Evolutionary conservation across 2,113 vertebrate genomes (phyloP).

Genomic region (Zapornia atra): DNA sequence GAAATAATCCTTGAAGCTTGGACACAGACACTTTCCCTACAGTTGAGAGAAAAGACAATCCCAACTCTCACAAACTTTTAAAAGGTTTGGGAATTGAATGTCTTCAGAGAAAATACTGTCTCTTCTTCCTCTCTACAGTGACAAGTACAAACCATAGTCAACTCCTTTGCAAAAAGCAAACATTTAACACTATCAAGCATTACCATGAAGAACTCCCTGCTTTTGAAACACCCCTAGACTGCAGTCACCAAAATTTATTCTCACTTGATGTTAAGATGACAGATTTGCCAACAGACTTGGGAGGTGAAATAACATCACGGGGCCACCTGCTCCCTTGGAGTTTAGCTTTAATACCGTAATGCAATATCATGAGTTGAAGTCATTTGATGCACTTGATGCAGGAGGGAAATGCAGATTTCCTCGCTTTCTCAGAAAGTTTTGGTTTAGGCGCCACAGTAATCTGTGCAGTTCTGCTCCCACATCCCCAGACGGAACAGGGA

Average conservation of each 20-base stretch:
- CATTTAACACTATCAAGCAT: background rate
- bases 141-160: background rate
- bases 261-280: background rate
- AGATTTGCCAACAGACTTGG: constrained; percentile 35
- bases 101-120: background rate
- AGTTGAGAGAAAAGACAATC: background rate
- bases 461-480: background rate
- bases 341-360: constrained; percentile 23
- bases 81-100: background rate
- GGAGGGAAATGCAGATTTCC: background rate
- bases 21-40: background rate
- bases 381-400: background rate
- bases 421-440: background rate
- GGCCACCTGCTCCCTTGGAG: constrained; percentile 11
- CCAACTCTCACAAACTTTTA: background rate
- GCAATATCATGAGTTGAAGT: background rate
- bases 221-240: background rate
- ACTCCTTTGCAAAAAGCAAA: background rate
- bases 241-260: constrained; percentile 4
- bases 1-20: background rate
- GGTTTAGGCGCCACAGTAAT: background rate
- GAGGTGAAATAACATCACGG: constrained; percentile 30
- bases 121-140: background rate
- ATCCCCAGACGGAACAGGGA: background rate
- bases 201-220: background rate